Evolutionary conservation across 2,797 vertebrate species (phyloP).

Genomic region (Platalea minor): DNA sequence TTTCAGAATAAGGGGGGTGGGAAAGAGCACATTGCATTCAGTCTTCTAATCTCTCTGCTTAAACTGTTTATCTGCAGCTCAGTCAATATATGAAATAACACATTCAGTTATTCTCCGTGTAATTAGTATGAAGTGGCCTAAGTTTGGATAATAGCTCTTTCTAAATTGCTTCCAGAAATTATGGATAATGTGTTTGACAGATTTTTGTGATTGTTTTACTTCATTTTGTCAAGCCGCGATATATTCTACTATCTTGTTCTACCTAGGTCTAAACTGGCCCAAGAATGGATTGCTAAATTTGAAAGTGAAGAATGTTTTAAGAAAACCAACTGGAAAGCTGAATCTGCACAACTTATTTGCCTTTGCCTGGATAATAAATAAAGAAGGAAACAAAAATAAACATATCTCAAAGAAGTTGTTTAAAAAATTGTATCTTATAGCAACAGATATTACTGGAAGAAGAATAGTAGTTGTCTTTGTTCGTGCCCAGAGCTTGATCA

Average conservation of each 20-base stretch:
- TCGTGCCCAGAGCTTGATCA: neutral
- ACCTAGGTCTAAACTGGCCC: neutral
- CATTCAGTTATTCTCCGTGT: neutral
- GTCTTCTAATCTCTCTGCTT: neutral
- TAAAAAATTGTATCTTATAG: neutral
- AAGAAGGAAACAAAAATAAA: neutral
- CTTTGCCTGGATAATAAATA: neutral
- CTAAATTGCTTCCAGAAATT: neutral
- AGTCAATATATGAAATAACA: neutral
- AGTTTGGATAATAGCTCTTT: neutral
- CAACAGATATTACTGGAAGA: neutral
- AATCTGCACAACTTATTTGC: neutral
- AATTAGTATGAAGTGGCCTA: neutral
- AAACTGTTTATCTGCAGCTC: neutral
- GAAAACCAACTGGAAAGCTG: neutral
- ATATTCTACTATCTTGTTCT: neutral
- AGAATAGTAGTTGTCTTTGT: neutral
- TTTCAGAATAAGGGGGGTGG: neutral
- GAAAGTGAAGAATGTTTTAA: neutral
- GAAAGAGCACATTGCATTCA: neutral
- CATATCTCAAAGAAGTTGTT: neutral
- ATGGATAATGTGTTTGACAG: neutral
- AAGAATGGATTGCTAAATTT: neutral
- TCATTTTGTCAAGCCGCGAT: neutral
- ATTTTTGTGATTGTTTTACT: neutral